Percentiles rank a stretch among this genome's conserved stretches.
Conservation (phyloP, 2,113 vertebrate genomes). For the Pycnonotus jocosus region DNA sequence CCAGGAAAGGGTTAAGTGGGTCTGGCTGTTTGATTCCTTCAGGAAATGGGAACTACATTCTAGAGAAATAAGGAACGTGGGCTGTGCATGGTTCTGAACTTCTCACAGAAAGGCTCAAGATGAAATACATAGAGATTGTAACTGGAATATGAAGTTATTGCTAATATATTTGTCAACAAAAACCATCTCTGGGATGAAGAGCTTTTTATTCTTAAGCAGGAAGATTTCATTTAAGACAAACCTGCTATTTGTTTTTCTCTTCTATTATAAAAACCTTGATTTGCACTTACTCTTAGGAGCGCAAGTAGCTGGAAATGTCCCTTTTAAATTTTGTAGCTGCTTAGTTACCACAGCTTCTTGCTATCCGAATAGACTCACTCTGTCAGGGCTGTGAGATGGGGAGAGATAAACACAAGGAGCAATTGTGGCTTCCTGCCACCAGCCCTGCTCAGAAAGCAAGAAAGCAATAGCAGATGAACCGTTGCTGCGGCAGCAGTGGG, state of each 20-base stretch:
- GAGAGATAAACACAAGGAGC: constrained; percentile 55
- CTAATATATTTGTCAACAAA: background rate
- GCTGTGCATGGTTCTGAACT: background rate
- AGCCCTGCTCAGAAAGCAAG: constrained; percentile 31
- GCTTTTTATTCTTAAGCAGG: background rate
- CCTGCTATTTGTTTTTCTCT: constrained; percentile 3
- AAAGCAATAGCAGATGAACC: background rate
- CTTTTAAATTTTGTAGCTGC: constrained; percentile 24
- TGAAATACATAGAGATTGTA: background rate
- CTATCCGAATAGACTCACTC: constrained; percentile 32
- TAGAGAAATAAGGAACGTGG: background rate
- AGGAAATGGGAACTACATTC: background rate
- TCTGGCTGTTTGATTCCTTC: background rate
- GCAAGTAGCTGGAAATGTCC: constrained; percentile 13
- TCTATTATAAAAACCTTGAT: background rate
- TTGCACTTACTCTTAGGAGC: background rate
- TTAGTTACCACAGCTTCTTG: constrained; percentile 35
- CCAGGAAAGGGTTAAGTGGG: background rate
- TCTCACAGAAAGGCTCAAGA: background rate
- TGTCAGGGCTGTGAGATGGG: constrained; percentile 1
- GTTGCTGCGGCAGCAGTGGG: background rate
- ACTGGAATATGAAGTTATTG: background rate
- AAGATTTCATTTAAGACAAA: constrained; percentile 3
- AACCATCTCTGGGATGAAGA: background rate
- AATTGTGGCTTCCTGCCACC: constrained; percentile 62